These are phyloP conservation scores for Junonia oenone DNA, from an alignment of 2,888 invertebrate species.

Conservation along the genomic window DNA sequence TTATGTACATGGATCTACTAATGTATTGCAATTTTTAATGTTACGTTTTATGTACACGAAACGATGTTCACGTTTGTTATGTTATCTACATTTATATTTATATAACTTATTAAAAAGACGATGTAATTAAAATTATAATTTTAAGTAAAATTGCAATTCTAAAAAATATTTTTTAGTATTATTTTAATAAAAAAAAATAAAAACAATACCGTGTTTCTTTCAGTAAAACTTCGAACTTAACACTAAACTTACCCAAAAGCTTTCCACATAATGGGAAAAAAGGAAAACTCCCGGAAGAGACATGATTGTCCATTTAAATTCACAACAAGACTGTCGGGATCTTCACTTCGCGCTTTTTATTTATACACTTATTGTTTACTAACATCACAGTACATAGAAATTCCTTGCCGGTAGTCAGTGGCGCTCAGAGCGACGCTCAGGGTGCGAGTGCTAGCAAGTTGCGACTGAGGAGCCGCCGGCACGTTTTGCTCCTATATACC, in stretches of 20 bases:
- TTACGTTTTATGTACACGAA: constrained; percentile 13
- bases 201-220: neutral
- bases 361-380: constrained; percentile 72
- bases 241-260: constrained; percentile 67
- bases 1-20: constrained; percentile 22
- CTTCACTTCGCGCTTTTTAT: constrained; percentile 58
- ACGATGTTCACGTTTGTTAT: constrained; percentile 8
- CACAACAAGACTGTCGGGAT: constrained; percentile 56
- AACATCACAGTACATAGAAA: constrained; percentile 61
- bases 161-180: too few species aligned
- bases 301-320: constrained; percentile 56
- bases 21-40: constrained; percentile 25
- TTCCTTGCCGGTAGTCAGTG: constrained; percentile 38
- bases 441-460: constrained; percentile 40
- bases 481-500: constrained; percentile 66
- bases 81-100: too few species aligned
- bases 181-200: neutral
- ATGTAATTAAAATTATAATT: too few species aligned
- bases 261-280: constrained; percentile 68
- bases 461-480: constrained; percentile 54
- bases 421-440: constrained; percentile 40
- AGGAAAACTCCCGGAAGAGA: constrained; percentile 68
- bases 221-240: neutral
- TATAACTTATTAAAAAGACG: too few species aligned
- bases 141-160: too few species aligned